Percentiles rank a stretch among this genome's conserved stretches.
phyloP scores from a whole-genome alignment of 2,888 invertebrate genomes.

The Leptopilina myrica region DNA sequence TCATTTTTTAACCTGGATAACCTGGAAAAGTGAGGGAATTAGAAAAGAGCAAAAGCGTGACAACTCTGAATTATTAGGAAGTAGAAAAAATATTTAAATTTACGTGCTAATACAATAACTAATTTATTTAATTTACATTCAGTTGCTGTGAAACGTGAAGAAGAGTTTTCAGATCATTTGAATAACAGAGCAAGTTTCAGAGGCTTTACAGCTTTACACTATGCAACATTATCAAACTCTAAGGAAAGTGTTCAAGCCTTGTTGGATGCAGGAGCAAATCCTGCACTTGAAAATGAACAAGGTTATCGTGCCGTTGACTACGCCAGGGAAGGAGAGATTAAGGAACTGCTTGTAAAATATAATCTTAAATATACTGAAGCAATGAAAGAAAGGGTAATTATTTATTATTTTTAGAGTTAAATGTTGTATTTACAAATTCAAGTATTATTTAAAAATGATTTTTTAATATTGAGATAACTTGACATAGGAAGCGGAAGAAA shows the following conservation, averaged over 20 bases:
- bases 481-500: conserved; percentile 84
- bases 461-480: conserved; percentile 12
- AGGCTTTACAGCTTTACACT: conserved; percentile 93
- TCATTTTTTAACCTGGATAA: too few relatives aligned
- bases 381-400: conserved; percentile 68
- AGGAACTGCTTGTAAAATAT: conserved; percentile 81
- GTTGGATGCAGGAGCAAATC: conserved; percentile 86
- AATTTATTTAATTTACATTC: conserved; percentile 38
- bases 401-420: too few relatives aligned
- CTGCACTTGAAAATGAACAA: conserved; percentile 85
- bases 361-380: conserved; percentile 74
- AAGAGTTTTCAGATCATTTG: conserved; percentile 87
- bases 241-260: conserved; percentile 81
- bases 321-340: conserved; percentile 82
- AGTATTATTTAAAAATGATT: not conserved
- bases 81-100: not conserved
- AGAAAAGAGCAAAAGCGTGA: not conserved
- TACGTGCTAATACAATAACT: conserved; percentile 3
- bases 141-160: conserved; percentile 84
- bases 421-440: too few relatives aligned
- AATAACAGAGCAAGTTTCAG: conserved; percentile 86
- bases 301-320: conserved; percentile 88
- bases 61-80: not conserved
- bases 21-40: too few relatives aligned
- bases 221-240: conserved; percentile 89